Evolutionary conservation across 2,797 vertebrate genomes (phyloP).

Genomic region (Apodemus agrarius): DNA sequence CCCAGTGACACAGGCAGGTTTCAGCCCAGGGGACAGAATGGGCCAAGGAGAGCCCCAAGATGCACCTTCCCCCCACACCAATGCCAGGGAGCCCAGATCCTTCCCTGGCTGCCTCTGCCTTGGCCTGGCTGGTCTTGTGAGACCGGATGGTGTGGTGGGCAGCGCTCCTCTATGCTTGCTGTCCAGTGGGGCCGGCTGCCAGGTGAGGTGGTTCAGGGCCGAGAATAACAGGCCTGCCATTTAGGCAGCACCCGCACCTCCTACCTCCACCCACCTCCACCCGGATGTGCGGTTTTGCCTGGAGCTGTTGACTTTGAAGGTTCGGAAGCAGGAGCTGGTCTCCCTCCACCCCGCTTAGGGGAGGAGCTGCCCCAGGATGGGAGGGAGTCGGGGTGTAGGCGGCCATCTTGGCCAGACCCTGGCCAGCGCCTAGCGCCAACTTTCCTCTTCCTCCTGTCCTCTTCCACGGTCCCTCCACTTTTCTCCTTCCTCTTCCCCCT

Average conservation of each 20-base stretch:
- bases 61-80: too few species aligned
- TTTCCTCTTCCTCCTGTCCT: neutral
- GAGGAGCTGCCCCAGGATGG: neutral
- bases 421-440: neutral
- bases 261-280: constrained; percentile 4
- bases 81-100: neutral
- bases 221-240: neutral
- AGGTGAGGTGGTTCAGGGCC: neutral
- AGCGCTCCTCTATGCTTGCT: neutral
- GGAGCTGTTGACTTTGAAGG: neutral
- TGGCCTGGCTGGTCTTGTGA: neutral
- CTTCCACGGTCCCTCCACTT: neutral
- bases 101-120: neutral
- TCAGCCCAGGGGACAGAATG: neutral
- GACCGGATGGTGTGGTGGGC: rapidly evolving
- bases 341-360: neutral
- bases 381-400: neutral
- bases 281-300: constrained; percentile 46
- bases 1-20: neutral
- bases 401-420: neutral
- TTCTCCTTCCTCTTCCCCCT: too few species aligned
- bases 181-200: rapidly evolving
- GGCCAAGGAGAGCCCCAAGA: neutral
- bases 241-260: neutral
- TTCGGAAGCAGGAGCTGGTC: neutral